Conservation (phyloP, 2,113 vertebrate species). For the Micromys minutus region DNA sequence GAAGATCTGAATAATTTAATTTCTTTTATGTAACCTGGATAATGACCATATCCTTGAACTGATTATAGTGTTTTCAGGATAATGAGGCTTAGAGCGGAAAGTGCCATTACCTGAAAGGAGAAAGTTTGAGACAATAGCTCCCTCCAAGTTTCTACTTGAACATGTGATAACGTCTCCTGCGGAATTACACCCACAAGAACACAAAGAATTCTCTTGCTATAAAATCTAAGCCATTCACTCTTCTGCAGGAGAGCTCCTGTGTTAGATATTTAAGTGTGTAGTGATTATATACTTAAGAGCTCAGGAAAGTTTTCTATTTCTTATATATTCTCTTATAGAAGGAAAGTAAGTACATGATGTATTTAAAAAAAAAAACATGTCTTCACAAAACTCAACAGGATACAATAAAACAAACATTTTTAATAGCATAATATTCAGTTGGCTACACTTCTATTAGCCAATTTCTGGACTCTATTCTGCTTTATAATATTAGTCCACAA, state of each 20-base stretch:
- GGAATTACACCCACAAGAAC: background rate
- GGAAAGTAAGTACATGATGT: background rate
- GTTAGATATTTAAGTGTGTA: background rate
- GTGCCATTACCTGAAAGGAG: background rate
- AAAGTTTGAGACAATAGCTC: background rate
- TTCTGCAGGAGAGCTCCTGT: background rate
- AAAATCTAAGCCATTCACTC: background rate
- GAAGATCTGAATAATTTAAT: conserved; percentile 34
- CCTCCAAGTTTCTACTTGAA: background rate
- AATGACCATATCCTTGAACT: background rate
- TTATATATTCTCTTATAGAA: background rate
- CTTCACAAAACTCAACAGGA: background rate
- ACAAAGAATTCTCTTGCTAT: background rate
- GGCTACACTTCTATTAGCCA: background rate
- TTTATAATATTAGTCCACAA: background rate
- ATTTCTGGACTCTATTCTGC: background rate
- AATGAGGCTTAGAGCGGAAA: background rate
- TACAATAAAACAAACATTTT: background rate
- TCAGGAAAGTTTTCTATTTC: conserved; percentile 10
- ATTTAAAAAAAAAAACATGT: background rate
- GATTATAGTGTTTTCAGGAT: background rate
- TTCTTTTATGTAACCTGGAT: conserved; percentile 1
- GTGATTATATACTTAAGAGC: background rate
- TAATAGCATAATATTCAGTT: background rate
- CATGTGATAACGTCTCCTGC: background rate